A percentile compares a stretch with the other conserved stretches of the same genome.
Evolutionary conservation across 2,888 invertebrate species (phyloP).

Genomic region (Pseudococcus longispinus): DNA sequence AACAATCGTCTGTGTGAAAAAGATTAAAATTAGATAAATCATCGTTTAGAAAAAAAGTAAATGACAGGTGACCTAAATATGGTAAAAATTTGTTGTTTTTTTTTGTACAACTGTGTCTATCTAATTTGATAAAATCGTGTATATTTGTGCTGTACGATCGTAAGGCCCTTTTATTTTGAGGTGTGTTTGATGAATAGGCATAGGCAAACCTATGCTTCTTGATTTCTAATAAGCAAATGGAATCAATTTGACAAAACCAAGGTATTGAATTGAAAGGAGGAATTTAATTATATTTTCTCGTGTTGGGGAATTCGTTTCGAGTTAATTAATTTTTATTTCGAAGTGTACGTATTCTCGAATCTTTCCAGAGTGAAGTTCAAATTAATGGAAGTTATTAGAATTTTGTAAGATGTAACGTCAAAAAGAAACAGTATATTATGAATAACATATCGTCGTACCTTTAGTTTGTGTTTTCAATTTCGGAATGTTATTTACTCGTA

Average conservation of each 20-base stretch:
- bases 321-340: background rate
- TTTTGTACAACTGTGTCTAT: background rate
- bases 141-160: background rate
- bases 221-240: background rate
- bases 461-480: no score
- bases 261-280: background rate
- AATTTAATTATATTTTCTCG: background rate
- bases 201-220: background rate
- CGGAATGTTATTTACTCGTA: no score
- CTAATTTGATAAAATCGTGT: background rate
- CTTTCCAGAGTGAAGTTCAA: background rate
- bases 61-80: conserved; percentile 2
- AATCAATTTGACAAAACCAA: background rate
- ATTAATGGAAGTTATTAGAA: background rate
- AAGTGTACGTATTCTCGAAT: background rate
- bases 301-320: background rate
- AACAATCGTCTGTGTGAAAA: background rate
- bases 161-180: background rate
- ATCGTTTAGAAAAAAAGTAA: background rate
- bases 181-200: background rate
- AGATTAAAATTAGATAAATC: background rate
- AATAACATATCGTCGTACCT: no score
- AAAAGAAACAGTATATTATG: no score
- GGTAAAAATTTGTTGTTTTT: background rate
- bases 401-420: no score